These are phyloP conservation scores for Scalopus aquaticus DNA, from an alignment of 2,113 vertebrate species.

Conservation along the genomic window DNA sequence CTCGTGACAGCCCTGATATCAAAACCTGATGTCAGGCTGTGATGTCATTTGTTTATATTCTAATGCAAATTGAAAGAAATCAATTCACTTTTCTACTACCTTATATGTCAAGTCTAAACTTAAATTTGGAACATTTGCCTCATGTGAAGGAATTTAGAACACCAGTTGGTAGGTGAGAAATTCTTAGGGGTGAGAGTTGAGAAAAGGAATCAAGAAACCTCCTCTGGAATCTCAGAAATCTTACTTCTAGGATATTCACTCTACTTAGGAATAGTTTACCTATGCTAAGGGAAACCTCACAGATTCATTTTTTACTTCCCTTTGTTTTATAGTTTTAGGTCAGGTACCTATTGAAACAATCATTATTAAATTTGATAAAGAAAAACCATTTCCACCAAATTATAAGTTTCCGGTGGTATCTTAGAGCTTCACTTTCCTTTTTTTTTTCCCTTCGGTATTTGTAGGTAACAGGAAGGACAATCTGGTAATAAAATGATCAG, in stretches of 20 bases:
- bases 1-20: neutral
- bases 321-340: neutral
- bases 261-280: neutral
- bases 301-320: neutral
- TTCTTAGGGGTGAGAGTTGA: neutral
- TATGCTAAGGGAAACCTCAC: neutral
- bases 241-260: neutral
- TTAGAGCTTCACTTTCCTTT: neutral
- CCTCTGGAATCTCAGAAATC: neutral
- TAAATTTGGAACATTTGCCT: neutral
- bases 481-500: neutral
- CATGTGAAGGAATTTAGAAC: neutral
- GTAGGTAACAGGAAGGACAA: neutral
- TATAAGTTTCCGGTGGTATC: neutral
- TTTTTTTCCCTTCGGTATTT: neutral
- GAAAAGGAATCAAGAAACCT: neutral
- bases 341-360: neutral
- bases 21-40: neutral
- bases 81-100: neutral
- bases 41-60: neutral
- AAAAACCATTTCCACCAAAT: neutral
- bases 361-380: neutral
- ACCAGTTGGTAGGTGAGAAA: neutral
- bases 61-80: neutral
- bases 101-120: constrained; percentile 4